Base-by-base conservation (phyloP, 2,888 invertebrate genomes). In the Oeneis ivallda region DNA sequence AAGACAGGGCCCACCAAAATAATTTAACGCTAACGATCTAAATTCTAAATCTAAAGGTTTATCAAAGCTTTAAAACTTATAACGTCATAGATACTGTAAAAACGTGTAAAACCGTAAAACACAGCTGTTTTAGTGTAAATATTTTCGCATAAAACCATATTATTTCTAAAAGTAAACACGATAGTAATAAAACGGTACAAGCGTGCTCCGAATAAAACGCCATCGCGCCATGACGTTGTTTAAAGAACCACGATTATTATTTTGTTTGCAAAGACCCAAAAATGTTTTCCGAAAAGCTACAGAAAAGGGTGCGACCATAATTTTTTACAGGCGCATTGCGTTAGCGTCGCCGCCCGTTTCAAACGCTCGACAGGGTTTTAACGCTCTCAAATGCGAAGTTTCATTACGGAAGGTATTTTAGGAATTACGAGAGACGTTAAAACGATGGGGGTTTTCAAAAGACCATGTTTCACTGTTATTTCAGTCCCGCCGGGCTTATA, bases 391-490 rank as follows among this genome's bases (percentile, higher is more conserved):
- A 75, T 65, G 71, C 45, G 70, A 64, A 73, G 75, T 76, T 79
- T 77, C 75, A 78, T 78, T 76, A 73, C 62, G 53, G 34, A 52
- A 64, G 65, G 67, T 71, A 73, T 72, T 73, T 71, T 70, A 67
- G 69, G 70, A 70, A 75, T 74, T 60, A 47, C 61, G 57, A 50
- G 62, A 65, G 56, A 67, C 56, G 58, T 62, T 63, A 52, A 64
- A 68, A 63, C 58, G 47, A 67, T 54, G 68, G 49, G 67, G 65
- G 56, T 66, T 74, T 75, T 70, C 41, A 72, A 66, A 71, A 58
- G 54, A 68, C 58, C 50, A 62, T 50, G 58, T 54, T 68, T 45
- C 43, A 50, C 50, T 41, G 61, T 56, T 67, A 70, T 61, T 68
- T 62, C 47, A 37, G 45, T 64, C 61, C 45, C 60, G 39, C 34